Evolutionary conservation across 2,797 vertebrate genomes (phyloP).

Genomic region (Syngnathus rostellatus): DNA sequence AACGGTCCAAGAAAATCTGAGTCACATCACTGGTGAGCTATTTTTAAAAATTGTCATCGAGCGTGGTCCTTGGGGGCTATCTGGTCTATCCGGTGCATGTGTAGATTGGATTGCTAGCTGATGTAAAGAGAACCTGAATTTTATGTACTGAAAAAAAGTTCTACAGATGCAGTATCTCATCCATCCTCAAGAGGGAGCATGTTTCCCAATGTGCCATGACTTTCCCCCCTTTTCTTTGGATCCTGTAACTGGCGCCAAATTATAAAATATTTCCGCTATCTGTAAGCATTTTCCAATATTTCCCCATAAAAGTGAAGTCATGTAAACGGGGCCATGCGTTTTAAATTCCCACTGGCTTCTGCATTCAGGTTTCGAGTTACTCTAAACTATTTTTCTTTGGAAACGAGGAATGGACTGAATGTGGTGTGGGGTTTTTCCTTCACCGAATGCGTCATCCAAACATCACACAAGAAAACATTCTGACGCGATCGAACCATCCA

Average conservation of each 20-base stretch:
- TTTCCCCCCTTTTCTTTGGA: neutral
- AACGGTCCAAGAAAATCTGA: too few species aligned
- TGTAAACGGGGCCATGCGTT: neutral
- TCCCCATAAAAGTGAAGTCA: neutral
- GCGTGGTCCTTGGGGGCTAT: too few species aligned
- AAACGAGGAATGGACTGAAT: neutral
- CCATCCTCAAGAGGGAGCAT: neutral
- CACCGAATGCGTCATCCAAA: neutral
- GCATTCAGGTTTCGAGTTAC: neutral
- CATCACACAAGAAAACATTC: neutral
- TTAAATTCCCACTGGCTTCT: neutral
- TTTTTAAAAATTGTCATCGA: too few species aligned
- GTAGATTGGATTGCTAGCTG: neutral
- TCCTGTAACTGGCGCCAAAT: neutral
- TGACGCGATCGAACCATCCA: neutral
- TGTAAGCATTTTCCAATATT: neutral
- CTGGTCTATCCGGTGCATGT: too few species aligned
- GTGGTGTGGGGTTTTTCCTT: neutral
- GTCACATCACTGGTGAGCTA: too few species aligned
- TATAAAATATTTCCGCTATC: neutral
- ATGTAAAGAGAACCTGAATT: neutral
- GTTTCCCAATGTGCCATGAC: neutral
- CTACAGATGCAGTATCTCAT: neutral
- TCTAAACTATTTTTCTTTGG: neutral
- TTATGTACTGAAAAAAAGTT: neutral